Conservation (phyloP, 2,797 vertebrate genomes). For the Oreochromis grahami region DNA sequence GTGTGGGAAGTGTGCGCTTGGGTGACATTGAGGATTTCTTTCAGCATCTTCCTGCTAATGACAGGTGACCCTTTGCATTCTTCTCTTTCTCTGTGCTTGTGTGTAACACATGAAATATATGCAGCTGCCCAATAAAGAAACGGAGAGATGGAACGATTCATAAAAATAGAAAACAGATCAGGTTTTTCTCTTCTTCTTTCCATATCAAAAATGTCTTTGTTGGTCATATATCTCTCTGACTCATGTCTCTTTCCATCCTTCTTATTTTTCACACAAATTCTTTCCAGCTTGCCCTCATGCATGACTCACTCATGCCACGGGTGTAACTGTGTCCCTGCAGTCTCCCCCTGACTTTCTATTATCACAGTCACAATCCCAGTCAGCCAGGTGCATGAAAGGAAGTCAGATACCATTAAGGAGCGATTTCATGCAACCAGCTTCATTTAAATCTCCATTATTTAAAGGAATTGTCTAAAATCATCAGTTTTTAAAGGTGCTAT, state of each 20-base stretch:
- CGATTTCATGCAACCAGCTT: not conserved
- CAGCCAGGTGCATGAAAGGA: not conserved
- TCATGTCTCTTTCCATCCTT: not conserved
- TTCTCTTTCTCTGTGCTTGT: not conserved
- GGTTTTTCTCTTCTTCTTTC: not conserved
- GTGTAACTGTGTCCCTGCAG: not conserved
- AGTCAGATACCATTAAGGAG: not conserved
- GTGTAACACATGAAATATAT: not conserved
- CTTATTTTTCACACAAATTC: not conserved
- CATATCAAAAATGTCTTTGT: not conserved
- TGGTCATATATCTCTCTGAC: not conserved
- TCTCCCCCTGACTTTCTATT: not conserved
- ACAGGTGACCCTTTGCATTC: not conserved
- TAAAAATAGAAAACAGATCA: not conserved
- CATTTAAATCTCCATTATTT: not conserved
- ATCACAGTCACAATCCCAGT: not conserved
- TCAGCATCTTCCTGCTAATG: not conserved
- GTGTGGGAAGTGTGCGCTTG: not conserved
- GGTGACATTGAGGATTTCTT: not conserved
- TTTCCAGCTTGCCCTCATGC: not conserved
- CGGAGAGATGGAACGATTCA: not conserved
- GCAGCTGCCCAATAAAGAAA: not conserved
- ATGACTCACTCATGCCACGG: not conserved
- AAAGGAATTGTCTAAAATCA: not conserved
- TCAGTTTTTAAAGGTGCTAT: not conserved